A percentile compares a stretch with the other conserved stretches of the same genome.
Evolutionary conservation across 2,888 invertebrate species (phyloP).

Genomic region (Lepidochrysops patricia): DNA sequence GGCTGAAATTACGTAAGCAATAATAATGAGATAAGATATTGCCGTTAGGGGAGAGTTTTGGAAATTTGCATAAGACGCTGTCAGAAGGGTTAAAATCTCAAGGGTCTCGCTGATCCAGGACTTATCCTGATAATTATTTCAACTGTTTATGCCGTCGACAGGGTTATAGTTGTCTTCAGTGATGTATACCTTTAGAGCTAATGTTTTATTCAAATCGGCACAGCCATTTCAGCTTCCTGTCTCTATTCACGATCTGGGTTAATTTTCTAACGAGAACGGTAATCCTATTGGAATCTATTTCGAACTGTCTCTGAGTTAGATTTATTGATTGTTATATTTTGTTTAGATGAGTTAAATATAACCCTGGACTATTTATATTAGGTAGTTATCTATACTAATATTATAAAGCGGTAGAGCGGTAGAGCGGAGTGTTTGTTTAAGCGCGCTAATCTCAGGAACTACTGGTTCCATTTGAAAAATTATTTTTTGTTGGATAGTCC

Average conservation of each 20-base stretch:
- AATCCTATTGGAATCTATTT: neutral
- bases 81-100: slow-evolving; percentile 71
- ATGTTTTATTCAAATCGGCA: slow-evolving; percentile 15
- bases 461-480: too few species aligned
- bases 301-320: neutral
- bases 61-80: slow-evolving; percentile 72
- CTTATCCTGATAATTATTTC: slow-evolving; percentile 75
- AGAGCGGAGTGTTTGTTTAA: too few species aligned
- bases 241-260: neutral
- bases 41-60: slow-evolving; percentile 43
- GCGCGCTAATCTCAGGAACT: too few species aligned
- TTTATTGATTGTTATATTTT: neutral
- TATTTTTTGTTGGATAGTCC: too few species aligned
- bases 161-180: slow-evolving; percentile 66
- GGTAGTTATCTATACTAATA: too few species aligned
- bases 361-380: too few species aligned
- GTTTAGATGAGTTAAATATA: neutral
- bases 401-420: too few species aligned
- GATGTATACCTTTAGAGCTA: slow-evolving; percentile 42
- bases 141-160: slow-evolving; percentile 74
- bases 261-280: neutral
- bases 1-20: slow-evolving; percentile 20
- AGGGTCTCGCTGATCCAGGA: slow-evolving; percentile 67
- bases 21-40: slow-evolving; percentile 25
- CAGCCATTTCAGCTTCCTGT: neutral